Base-by-base conservation (phyloP, 2,888 invertebrate genomes). In the Corythucha ciliata region DNA sequence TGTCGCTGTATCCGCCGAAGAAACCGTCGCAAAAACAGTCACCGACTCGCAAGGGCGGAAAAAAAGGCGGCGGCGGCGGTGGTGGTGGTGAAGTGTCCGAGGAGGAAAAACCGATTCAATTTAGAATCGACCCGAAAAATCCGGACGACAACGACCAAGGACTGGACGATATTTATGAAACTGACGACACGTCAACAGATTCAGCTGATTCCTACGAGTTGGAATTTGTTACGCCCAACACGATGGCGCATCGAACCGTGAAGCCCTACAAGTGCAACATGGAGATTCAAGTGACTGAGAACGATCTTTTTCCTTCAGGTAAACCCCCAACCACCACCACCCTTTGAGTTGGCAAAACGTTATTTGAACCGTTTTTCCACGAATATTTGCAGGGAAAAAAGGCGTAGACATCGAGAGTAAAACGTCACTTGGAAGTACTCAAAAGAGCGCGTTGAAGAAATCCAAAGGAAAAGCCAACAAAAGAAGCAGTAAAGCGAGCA, bases 1-100 rank as follows among this genome's bases (percentile, higher is more conserved):
- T 58, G 3, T 56, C 53, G 10, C 47, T 58, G 54, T 32, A 39
- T 36, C 58, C 58, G 8, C 45, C 51, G 3, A 48, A 48, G 27
- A 24, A 37, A n/a, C 16, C 16, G 10, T 22, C 21, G n/a, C 3
- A 27, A 18, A n/a, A 22, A 18, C 26, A 32, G 33, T 21, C 22
- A 10, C 27, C 32, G 14, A n/a, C n/a, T n/a, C n/a, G n/a, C n/a
- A n/a, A n/a, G 29, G 29, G 29, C 29, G 29, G 12, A 29, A n/a
- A 29, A 29, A n/a, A 29, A 29, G 29, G 12, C n/a, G n/a, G n/a
- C n/a, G 50, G 34, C 8, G n/a, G n/a, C n/a, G n/a, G n/a, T n/a
- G n/a, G n/a, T n/a, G n/a, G n/a, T n/a, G n/a, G n/a, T n/a, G 53
- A 53, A 26, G 8, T 29, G 7, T 49, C 47, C 16, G 51, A 47